These are phyloP conservation scores for Tubulanus polymorphus DNA, from an alignment of 2,888 invertebrate genomes.

Conservation along the genomic window DNA sequence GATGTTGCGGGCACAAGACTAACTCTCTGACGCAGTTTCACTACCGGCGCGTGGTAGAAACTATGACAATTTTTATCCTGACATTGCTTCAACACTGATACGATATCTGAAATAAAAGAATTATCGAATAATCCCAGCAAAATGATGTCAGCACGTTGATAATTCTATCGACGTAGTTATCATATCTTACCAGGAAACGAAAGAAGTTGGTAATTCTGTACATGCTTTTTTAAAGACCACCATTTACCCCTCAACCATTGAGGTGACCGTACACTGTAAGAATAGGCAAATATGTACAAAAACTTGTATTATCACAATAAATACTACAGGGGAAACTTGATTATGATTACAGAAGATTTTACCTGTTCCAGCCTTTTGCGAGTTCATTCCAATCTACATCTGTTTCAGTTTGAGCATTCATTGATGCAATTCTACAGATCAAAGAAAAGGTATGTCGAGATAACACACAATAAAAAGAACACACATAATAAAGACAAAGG, in stretches of 20 bases:
- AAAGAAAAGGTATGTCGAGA: no score
- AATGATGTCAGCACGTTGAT: no score
- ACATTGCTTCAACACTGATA: constrained; percentile 37
- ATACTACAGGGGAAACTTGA: no score
- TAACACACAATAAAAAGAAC: no score
- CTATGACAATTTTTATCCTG: no score
- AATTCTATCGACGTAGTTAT: no score
- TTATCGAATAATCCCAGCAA: no score
- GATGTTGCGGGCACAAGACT: no score
- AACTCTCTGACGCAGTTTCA: no score
- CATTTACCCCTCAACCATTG: constrained; percentile 57
- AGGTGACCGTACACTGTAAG: constrained; percentile 53
- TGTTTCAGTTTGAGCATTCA: constrained; percentile 50
- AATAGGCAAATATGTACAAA: constrained; percentile 1
- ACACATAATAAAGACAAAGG: no score
- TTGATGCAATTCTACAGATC: constrained; percentile 42
- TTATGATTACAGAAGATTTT: constrained; percentile 6
- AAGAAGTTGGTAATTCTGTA: constrained; percentile 46
- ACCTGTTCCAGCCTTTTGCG: constrained; percentile 53
- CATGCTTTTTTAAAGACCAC: constrained; percentile 55
- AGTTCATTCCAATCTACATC: constrained; percentile 54
- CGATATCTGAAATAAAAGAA: constrained; percentile 31
- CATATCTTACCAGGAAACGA: constrained; percentile 42
- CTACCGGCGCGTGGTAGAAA: no score
- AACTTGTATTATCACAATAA: neutral